Percentiles rank a stretch among this genome's conserved stretches.
phyloP scores from a whole-genome alignment of 2,113 vertebrate genomes.

The Antechinus flavipes region DNA sequence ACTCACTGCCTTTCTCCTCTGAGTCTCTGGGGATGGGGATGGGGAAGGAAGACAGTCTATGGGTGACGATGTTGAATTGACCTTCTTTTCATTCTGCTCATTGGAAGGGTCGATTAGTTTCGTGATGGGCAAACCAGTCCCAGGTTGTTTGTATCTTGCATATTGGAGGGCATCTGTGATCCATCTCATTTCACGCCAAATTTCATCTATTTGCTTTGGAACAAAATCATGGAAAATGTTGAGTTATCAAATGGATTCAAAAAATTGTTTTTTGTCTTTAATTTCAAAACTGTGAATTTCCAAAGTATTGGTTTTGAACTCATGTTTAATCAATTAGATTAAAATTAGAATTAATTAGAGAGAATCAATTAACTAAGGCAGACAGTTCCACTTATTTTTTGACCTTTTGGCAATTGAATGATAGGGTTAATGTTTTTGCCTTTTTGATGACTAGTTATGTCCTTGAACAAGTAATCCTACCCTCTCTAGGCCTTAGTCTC shows the following conservation, averaged over 20 bases:
- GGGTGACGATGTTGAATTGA: constrained; percentile 93
- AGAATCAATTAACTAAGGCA: constrained; percentile 22
- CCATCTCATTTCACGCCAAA: constrained; percentile 96
- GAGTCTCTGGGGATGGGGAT: constrained; percentile 90
- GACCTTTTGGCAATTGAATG: constrained; percentile 29
- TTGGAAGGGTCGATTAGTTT: constrained; percentile 88
- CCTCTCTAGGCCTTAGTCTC: background rate
- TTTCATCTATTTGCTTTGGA: constrained; percentile 94
- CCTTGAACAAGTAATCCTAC: constrained; percentile 11
- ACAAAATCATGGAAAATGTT: constrained; percentile 53
- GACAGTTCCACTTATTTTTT: constrained; percentile 36
- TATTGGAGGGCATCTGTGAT: constrained; percentile 95
- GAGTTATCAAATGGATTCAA: constrained; percentile 32
- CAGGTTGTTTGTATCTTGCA: constrained; percentile 94
- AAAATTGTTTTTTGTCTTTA: constrained; percentile 15
- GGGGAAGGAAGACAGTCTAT: constrained; percentile 94
- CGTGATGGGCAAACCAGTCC: constrained; percentile 88
- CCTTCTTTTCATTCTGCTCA: constrained; percentile 88
- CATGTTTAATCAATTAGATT: constrained; percentile 7
- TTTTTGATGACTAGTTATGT: background rate
- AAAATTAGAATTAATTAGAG: background rate
- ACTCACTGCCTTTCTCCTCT: constrained; percentile 87
- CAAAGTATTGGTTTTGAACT: constrained; percentile 26
- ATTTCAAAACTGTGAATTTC: constrained; percentile 29
- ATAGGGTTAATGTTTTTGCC: constrained; percentile 6